A percentile compares a stretch with the other conserved stretches of the same genome.
These are phyloP conservation scores for Drosophila varians DNA, from an alignment of 1,140 invertebrate genomes.

Conservation along the genomic window DNA sequence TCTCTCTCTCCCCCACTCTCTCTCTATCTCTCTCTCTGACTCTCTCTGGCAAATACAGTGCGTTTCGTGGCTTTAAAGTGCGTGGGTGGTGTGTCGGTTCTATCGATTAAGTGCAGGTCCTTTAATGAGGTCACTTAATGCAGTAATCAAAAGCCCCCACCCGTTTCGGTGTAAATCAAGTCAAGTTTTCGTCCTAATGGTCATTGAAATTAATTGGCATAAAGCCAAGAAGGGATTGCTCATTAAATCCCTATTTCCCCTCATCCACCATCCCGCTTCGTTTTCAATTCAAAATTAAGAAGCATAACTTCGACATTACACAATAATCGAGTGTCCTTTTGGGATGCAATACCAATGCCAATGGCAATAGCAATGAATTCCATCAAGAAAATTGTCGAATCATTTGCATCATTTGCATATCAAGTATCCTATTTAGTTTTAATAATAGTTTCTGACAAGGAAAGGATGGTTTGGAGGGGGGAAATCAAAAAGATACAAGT, in stretches of 20 bases:
- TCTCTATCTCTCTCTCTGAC: neutral
- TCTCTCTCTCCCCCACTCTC: neutral
- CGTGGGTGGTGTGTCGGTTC: neutral
- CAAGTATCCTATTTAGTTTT: neutral
- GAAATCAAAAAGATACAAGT: too few species aligned
- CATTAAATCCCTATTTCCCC: neutral
- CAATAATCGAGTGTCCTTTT: neutral
- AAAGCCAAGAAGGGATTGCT: neutral
- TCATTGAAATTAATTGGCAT: slow-evolving; percentile 1
- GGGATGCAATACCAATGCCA: neutral
- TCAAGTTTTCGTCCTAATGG: neutral
- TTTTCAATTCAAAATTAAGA: neutral
- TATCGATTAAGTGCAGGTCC: slow-evolving; percentile 5
- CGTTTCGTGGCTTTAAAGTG: slow-evolving; percentile 23
- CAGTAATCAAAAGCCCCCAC: slow-evolving; percentile 3
- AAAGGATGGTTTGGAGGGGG: neutral
- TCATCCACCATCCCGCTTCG: too few species aligned
- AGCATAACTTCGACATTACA: neutral
- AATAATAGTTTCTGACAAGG: neutral
- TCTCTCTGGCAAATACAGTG: slow-evolving; percentile 1
- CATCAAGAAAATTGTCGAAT: neutral
- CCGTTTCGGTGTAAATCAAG: neutral
- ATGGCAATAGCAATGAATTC: neutral
- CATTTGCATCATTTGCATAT: neutral
- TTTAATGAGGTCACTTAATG: slow-evolving; percentile 17